A percentile compares a stretch with the other conserved stretches of the same genome.
Conservation (phyloP, 2,113 vertebrate species). For the Rhinoderma darwinii region DNA sequence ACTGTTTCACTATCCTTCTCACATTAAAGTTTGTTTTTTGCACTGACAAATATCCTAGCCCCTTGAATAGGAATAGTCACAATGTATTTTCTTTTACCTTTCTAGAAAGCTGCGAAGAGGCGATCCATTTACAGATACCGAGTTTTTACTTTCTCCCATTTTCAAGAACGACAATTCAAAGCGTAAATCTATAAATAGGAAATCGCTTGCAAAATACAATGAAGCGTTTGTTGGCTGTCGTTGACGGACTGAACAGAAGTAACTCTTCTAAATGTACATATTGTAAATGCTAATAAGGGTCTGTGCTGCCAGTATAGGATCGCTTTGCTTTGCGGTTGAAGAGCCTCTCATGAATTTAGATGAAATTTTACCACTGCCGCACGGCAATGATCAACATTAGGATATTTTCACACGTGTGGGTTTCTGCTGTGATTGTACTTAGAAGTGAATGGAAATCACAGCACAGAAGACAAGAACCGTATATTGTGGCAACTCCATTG, state of each 20-base stretch:
- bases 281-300: neutral
- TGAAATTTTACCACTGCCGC: too few species aligned
- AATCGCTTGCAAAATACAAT: constrained; percentile 72
- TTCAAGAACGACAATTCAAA: constrained; percentile 75
- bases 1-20: neutral
- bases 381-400: neutral
- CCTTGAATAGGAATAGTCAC: neutral
- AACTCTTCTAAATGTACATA: neutral
- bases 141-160: constrained; percentile 88
- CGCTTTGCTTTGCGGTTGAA: neutral
- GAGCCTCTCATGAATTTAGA: neutral
- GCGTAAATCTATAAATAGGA: constrained; percentile 63
- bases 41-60: too few species aligned
- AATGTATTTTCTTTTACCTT: neutral
- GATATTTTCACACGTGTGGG: too few species aligned
- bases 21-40: neutral
- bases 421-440: neutral
- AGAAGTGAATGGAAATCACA: neutral
- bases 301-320: neutral
- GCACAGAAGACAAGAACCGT: neutral
- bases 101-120: constrained; percentile 92
- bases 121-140: constrained; percentile 88
- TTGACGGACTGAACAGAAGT: neutral
- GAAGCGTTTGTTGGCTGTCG: constrained; percentile 79
- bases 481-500: too few species aligned